These are phyloP conservation scores for Heliconius ismenius DNA, from an alignment of 2,888 invertebrate genomes.

Conservation along the genomic window DNA sequence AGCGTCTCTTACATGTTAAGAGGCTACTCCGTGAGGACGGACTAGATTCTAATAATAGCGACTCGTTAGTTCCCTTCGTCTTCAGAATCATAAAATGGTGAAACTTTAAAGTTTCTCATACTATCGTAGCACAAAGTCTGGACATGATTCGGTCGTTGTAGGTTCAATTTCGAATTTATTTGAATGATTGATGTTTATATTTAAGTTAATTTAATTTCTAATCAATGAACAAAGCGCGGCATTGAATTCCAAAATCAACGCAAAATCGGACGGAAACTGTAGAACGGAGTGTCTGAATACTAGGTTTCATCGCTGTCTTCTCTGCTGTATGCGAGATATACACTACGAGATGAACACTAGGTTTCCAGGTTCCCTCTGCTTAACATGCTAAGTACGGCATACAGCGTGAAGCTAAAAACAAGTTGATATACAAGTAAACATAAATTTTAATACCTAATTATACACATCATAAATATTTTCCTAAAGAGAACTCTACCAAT, in stretches of 20 bases:
- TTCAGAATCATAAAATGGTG: background rate
- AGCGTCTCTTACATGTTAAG: conserved; percentile 7
- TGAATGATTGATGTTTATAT: background rate
- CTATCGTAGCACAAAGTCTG: background rate
- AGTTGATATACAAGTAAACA: background rate
- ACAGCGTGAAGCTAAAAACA: background rate
- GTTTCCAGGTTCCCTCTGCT: background rate
- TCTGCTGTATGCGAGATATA: too few species aligned
- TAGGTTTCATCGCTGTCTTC: background rate
- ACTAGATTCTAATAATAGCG: conserved; percentile 12
- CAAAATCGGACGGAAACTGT: background rate
- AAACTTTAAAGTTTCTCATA: background rate
- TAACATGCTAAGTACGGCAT: background rate
- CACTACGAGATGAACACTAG: too few species aligned
- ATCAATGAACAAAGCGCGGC: background rate
- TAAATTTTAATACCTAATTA: background rate
- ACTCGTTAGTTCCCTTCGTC: conserved; percentile 3
- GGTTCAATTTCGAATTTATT: background rate
- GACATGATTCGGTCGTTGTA: background rate
- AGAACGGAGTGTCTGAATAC: background rate
- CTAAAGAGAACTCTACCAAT: background rate
- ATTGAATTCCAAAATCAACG: background rate
- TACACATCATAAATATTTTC: background rate
- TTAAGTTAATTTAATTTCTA: too few species aligned
- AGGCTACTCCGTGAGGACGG: conserved; percentile 7